Evolutionary conservation across 1,140 invertebrate genomes (phyloP).

Genomic region (Cotesia vestalis): DNA sequence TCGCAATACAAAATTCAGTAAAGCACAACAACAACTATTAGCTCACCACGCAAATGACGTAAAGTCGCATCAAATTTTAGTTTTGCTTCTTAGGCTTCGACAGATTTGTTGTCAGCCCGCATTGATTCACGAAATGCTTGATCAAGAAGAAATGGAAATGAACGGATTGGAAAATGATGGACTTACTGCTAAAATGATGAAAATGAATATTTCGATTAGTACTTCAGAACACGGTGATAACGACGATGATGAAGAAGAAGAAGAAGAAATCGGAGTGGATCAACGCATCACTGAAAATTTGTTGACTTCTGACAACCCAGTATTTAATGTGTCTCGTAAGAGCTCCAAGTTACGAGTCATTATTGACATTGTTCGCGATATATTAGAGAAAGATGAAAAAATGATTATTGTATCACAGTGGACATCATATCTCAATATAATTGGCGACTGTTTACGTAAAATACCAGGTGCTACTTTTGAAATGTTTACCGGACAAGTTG

Average conservation of each 20-base stretch:
- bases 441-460: conserved; percentile 71
- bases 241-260: conserved; percentile 46
- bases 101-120: conserved; percentile 91
- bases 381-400: conserved; percentile 72
- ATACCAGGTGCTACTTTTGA: conserved; percentile 64
- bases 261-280: conserved; percentile 52
- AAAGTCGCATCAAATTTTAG: conserved; percentile 80
- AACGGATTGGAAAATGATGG: conserved; percentile 44
- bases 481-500: conserved; percentile 74
- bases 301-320: conserved; percentile 73
- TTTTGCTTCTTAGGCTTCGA: conserved; percentile 82
- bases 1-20: conserved; percentile 55
- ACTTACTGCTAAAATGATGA: conserved; percentile 43
- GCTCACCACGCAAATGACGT: conserved; percentile 64
- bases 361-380: conserved; percentile 67
- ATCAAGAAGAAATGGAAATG: conserved; percentile 62
- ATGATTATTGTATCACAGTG: conserved; percentile 85
- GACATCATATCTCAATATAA: conserved; percentile 81
- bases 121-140: conserved; percentile 78
- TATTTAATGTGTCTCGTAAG: conserved; percentile 69
- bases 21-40: conserved; percentile 56
- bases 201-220: conserved; percentile 52
- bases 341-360: conserved; percentile 76
- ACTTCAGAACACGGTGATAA: conserved; percentile 54
- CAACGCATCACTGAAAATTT: conserved; percentile 57